Percentiles rank a stretch among this genome's conserved stretches.
phyloP scores from a whole-genome alignment of 2,113 vertebrate genomes.

The Sturnus vulgaris region DNA sequence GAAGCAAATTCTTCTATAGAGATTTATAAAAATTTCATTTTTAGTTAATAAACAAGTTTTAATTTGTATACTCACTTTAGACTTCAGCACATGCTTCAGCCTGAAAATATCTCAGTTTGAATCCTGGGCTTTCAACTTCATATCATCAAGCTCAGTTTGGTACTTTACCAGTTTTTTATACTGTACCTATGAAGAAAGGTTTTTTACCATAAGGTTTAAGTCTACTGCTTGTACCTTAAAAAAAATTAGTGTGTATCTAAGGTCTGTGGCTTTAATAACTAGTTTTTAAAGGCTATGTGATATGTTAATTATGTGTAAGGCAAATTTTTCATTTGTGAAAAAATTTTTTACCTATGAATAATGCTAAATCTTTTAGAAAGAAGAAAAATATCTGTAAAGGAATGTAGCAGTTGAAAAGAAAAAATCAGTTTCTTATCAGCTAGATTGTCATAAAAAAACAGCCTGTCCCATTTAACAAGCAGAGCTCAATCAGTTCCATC shows the following conservation, averaged over 20 bases:
- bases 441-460: background rate
- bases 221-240: background rate
- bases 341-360: background rate
- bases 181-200: slow-evolving; percentile 56
- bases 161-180: slow-evolving; percentile 63
- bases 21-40: background rate
- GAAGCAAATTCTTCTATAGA: background rate
- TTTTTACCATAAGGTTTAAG: background rate
- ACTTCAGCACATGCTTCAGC: slow-evolving; percentile 69
- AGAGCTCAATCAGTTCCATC: background rate
- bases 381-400: background rate
- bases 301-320: background rate
- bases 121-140: slow-evolving; percentile 69
- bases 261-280: background rate
- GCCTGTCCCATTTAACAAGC: background rate
- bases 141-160: slow-evolving; percentile 63
- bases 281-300: background rate
- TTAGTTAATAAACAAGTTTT: background rate
- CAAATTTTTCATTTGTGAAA: background rate
- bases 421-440: background rate
- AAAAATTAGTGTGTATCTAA: background rate
- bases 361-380: background rate
- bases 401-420: background rate
- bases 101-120: slow-evolving; percentile 56
- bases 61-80: slow-evolving; percentile 65